Percentiles rank a stretch among this genome's conserved stretches.
Conservation (phyloP, 2,113 vertebrate species). For the Peromyscus maniculatus region DNA sequence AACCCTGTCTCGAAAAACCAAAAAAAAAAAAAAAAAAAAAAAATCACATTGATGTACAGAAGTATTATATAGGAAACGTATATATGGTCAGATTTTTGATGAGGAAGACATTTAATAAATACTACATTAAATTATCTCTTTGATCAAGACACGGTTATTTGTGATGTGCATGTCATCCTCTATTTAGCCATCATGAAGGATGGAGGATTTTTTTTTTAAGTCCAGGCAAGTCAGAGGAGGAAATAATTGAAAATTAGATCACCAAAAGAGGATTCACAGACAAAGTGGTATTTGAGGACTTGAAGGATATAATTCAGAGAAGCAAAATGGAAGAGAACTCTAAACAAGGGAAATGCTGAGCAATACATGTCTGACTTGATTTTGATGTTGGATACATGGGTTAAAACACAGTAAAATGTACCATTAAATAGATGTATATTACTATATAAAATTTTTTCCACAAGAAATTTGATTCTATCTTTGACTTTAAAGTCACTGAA, state of each 20-base stretch:
- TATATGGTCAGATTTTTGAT: not conserved
- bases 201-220: not conserved
- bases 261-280: constrained; percentile 31
- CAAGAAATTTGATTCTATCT: not conserved
- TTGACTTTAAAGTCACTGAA: constrained; percentile 34
- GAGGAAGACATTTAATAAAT: constrained; percentile 41
- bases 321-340: not conserved
- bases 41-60: not conserved
- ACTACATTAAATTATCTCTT: not conserved
- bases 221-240: not conserved
- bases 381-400: not conserved
- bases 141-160: not conserved
- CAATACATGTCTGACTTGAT: not conserved
- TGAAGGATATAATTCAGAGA: constrained; percentile 3
- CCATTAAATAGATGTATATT: not conserved
- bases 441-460: not conserved
- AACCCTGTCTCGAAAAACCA: too few relatives aligned
- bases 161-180: not conserved
- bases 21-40: too few relatives aligned
- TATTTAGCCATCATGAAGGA: not conserved
- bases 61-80: constrained; percentile 13
- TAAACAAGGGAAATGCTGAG: not conserved
- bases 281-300: not conserved
- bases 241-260: constrained; percentile 57
- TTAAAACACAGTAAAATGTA: not conserved